Evolutionary conservation across 1,140 invertebrate species (phyloP).

Genomic region (Drosophila serrata): DNA sequence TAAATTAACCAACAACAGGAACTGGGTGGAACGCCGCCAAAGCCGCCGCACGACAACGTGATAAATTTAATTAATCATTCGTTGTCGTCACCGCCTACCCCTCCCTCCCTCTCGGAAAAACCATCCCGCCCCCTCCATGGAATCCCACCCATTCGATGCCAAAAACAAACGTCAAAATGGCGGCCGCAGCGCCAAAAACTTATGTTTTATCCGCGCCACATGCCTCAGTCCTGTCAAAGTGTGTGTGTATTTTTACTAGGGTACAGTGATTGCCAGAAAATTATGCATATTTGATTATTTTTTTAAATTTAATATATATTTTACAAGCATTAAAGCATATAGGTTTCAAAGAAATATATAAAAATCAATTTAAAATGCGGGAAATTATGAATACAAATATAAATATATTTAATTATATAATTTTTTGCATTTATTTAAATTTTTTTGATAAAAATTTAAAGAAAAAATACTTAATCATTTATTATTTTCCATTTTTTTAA

Average conservation of each 20-base stretch:
- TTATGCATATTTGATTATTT: too few species aligned
- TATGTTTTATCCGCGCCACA: conserved; percentile 30
- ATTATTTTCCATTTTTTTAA: too few species aligned
- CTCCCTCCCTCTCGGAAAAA: not conserved
- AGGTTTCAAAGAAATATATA: too few species aligned
- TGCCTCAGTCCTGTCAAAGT: not conserved
- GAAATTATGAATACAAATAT: not conserved
- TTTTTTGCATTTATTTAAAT: not conserved
- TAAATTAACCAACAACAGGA: conserved; percentile 74
- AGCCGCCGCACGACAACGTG: conserved; percentile 64
- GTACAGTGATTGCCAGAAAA: conserved; percentile 5
- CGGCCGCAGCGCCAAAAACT: conserved; percentile 60
- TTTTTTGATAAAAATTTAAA: not conserved
- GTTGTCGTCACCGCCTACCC: not conserved
- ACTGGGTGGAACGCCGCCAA: conserved; percentile 28
- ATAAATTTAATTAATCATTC: conserved; percentile 84
- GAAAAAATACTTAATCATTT: not conserved
- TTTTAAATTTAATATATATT: not conserved
- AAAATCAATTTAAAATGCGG: not conserved
- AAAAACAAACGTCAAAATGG: conserved; percentile 74
- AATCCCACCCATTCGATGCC: conserved; percentile 6
- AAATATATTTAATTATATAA: not conserved
- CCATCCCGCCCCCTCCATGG: not conserved
- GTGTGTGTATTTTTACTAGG: not conserved
- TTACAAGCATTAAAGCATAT: not conserved